Evolutionary conservation across 92 coral and sea anemone species (phyloP).

Genomic region (Montipora capitata): DNA sequence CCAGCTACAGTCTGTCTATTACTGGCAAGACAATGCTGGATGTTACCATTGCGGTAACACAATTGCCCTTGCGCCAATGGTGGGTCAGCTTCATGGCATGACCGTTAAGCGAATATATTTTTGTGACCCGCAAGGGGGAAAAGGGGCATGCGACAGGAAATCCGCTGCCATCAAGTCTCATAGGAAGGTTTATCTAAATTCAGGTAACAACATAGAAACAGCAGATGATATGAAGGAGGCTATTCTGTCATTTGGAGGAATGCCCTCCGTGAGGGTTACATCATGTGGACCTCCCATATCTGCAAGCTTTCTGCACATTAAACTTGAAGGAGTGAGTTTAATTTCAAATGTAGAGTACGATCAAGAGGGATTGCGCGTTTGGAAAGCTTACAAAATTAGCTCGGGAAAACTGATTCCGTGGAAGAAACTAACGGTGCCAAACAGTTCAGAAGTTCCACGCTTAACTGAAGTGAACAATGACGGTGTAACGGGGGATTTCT

Average conservation of each 20-base stretch:
- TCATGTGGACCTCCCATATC: constrained; percentile 25
- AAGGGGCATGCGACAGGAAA: background rate
- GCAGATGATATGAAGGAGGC: constrained; percentile 23
- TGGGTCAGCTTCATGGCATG: constrained; percentile 13
- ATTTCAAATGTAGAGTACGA: constrained; percentile 24
- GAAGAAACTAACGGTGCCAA: background rate
- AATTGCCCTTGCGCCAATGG: background rate
- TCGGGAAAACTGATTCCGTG: background rate
- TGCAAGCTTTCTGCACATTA: background rate
- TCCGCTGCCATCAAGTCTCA: constrained; percentile 18
- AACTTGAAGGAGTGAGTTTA: constrained; percentile 16
- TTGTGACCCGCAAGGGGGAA: constrained; percentile 20
- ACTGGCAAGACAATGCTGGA: constrained; percentile 39
- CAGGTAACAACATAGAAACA: constrained; percentile 34
- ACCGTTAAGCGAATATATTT: constrained; percentile 22
- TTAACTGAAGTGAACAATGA: constrained; percentile 20
- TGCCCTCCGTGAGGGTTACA: constrained; percentile 1
- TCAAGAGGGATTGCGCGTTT: constrained; percentile 26
- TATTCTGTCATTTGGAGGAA: constrained; percentile 13
- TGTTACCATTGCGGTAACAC: constrained; percentile 38
- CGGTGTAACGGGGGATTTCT: constrained; percentile 4
- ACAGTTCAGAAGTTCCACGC: constrained; percentile 7
- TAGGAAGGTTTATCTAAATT: constrained; percentile 39
- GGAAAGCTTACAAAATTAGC: constrained; percentile 42
- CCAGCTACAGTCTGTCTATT: constrained; percentile 6